Conservation (phyloP, 1,140 invertebrate species). For the Drosophila insularis region DNA sequence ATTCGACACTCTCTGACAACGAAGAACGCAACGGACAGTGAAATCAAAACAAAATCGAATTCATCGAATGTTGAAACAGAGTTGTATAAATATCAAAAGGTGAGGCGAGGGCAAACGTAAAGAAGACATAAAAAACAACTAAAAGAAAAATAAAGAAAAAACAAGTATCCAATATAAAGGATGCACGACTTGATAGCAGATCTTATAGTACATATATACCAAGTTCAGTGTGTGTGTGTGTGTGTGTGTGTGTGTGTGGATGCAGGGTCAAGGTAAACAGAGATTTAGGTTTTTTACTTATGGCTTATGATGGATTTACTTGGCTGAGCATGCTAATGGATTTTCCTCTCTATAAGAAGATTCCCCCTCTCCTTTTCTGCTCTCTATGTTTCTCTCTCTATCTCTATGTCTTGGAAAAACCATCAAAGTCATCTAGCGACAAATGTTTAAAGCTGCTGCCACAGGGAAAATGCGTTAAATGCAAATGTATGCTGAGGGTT, state of each 20-base stretch:
- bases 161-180: conserved; percentile 73
- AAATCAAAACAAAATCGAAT: conserved; percentile 68
- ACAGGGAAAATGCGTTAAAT: conserved; percentile 52
- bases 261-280: conserved; percentile 74
- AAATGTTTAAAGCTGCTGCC: conserved; percentile 43
- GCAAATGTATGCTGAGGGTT: conserved; percentile 67
- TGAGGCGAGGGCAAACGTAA: conserved; percentile 58
- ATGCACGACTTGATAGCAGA: conserved; percentile 40
- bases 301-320: conserved; percentile 72
- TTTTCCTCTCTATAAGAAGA: conserved; percentile 29
- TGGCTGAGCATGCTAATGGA: conserved; percentile 72
- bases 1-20: conserved; percentile 75
- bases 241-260: conserved; percentile 23
- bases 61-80: conserved; percentile 69
- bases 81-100: conserved; percentile 71
- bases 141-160: conserved; percentile 43
- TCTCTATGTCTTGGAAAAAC: conserved; percentile 30
- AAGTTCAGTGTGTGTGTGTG: conserved; percentile 8
- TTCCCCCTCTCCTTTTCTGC: background rate
- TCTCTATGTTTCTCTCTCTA: background rate
- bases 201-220: background rate
- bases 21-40: conserved; percentile 58
- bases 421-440: conserved; percentile 48
- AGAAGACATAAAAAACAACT: conserved; percentile 57
- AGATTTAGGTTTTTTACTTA: conserved; percentile 50